Evolutionary conservation across 2,888 invertebrate genomes (phyloP).

Genomic region (Spilosoma lubricipeda): DNA sequence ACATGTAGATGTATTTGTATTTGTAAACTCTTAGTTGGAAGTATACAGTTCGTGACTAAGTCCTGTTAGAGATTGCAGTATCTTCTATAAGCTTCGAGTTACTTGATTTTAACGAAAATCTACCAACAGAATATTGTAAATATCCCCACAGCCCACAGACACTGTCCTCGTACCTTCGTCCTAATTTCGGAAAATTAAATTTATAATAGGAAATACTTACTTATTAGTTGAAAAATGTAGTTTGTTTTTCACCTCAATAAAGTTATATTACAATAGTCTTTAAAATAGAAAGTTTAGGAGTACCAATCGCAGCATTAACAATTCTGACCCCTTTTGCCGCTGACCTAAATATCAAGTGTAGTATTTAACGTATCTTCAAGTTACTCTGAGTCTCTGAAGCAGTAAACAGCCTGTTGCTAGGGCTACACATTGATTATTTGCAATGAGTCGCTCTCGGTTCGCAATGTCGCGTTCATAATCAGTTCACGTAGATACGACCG

Average conservation of each 20-base stretch:
- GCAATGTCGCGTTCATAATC: conserved; percentile 60
- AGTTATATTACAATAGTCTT: too few relatives aligned
- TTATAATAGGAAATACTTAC: too few relatives aligned
- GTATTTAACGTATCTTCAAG: conserved; percentile 5
- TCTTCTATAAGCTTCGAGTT: neutral
- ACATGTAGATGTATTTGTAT: neutral
- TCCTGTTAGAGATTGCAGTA: neutral
- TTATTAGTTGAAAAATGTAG: too few relatives aligned
- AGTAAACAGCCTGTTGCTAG: conserved; percentile 40
- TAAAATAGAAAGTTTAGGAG: too few relatives aligned
- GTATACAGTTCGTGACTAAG: neutral
- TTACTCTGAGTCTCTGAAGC: conserved; percentile 18
- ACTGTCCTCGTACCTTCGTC: too few relatives aligned
- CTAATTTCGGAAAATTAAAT: too few relatives aligned
- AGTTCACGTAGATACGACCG: conserved; percentile 68
- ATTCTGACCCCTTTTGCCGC: too few relatives aligned
- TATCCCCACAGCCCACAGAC: too few relatives aligned
- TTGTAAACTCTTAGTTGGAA: neutral
- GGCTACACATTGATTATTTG: conserved; percentile 36
- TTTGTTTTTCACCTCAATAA: too few relatives aligned
- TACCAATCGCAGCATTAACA: too few relatives aligned
- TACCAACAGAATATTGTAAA: neutral
- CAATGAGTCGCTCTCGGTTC: conserved; percentile 26
- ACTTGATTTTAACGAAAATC: neutral
- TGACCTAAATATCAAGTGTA: neutral